These are phyloP conservation scores for Toxotes jaculatrix DNA, from an alignment of 2,113 vertebrate genomes.

Conservation along the genomic window DNA sequence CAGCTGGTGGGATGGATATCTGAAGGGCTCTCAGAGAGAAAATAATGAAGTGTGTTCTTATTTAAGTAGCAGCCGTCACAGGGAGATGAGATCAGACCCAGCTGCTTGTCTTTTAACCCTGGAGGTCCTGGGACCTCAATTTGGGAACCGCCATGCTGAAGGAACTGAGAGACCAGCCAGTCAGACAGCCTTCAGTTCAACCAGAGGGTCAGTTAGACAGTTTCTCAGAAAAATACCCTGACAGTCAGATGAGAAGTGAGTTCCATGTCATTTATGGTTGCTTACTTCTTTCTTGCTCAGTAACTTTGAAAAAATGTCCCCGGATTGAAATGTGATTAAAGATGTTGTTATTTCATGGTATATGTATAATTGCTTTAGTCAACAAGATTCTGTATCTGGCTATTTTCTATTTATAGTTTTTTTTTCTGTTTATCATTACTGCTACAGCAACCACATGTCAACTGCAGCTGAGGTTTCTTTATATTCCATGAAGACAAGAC, in stretches of 20 bases:
- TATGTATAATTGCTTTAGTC: no score
- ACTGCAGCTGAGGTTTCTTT: conserved; percentile 9
- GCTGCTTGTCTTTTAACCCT: conserved; percentile 44
- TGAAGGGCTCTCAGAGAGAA: conserved; percentile 33
- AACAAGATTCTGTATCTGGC: no score
- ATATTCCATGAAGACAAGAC: neutral
- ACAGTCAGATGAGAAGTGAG: neutral
- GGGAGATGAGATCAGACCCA: conserved; percentile 40
- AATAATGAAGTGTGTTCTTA: conserved; percentile 38
- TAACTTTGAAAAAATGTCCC: no score
- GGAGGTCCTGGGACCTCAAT: conserved; percentile 33
- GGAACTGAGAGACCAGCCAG: neutral
- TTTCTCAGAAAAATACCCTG: neutral
- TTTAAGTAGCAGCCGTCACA: conserved; percentile 41
- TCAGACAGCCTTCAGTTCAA: neutral
- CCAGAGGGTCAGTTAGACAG: neutral
- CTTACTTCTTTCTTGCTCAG: conserved; percentile 14
- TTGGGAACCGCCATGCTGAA: conserved; percentile 5
- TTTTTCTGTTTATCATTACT: neutral
- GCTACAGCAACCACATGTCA: neutral
- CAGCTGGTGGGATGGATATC: conserved; percentile 59
- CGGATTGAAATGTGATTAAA: neutral
- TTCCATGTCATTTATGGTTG: conserved; percentile 2
- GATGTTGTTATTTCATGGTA: neutral
- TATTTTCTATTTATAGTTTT: neutral